Evolutionary conservation across 2,113 vertebrate species (phyloP).

Genomic region (Circaetus gallicus): DNA sequence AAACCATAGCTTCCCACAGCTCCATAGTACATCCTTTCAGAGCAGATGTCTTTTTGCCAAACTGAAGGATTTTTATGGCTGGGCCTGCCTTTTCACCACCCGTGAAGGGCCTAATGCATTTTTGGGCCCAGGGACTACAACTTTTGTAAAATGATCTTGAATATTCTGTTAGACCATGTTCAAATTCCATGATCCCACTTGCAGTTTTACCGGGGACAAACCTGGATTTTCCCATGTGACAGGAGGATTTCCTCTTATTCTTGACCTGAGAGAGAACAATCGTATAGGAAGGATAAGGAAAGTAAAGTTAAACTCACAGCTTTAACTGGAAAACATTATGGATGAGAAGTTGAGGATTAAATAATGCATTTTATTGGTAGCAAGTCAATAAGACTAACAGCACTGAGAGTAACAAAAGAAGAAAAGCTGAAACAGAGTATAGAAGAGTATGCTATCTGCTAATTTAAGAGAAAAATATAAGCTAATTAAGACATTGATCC

Average conservation of each 20-base stretch:
- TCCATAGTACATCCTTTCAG: neutral
- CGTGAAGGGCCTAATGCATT: neutral
- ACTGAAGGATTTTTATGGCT: neutral
- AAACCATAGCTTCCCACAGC: neutral
- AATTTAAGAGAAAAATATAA: neutral
- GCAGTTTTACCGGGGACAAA: neutral
- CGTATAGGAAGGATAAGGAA: neutral
- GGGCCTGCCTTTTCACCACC: neutral
- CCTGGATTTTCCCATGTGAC: neutral
- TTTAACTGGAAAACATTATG: neutral
- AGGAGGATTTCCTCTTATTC: neutral
- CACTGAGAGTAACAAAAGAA: neutral
- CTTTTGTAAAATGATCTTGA: neutral
- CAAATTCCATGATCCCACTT: neutral
- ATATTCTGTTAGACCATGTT: neutral
- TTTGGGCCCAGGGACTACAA: neutral
- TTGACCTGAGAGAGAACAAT: neutral
- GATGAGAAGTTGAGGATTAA: neutral
- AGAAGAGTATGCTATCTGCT: neutral
- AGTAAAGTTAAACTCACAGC: neutral
- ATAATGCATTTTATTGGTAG: neutral
- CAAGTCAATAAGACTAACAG: neutral
- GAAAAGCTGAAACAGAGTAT: neutral
- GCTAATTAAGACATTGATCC: neutral
- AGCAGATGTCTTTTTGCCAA: neutral